Evolutionary conservation across 2,113 vertebrate genomes (phyloP), one percentile per base, ranked within the genome.

Genomic region (Rhea pennata): DNA sequence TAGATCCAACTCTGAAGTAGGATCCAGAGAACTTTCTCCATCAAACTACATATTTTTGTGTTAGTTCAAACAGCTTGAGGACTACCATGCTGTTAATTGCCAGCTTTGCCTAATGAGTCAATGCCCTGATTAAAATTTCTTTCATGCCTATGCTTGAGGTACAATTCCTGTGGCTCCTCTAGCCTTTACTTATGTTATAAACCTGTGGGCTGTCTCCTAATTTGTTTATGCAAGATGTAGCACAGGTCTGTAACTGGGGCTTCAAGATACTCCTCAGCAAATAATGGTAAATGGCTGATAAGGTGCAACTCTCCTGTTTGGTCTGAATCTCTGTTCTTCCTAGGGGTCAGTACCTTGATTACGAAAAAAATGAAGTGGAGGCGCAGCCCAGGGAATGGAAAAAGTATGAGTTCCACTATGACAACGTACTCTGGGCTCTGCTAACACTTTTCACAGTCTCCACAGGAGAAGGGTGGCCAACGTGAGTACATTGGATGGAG

Each of bases 351-450:
- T 99, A 99, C 93, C 93, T 99, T 26, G 98, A 99, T 95, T 99
- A 99, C 7, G 99, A 99, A 91, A 99, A 98, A 81, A 84, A 95
- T 9, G 98, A 99, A 2, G 99, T 99, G 82, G 98, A 98, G 1
- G 98, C 99, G 0, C 98, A 99, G 95, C 98, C 99, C 2, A 98
- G 99, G 72, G 98, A 99, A 88, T 99, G 99, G 99, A 99, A 97
- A 92, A 99, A 99, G 39, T 99, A 99, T 0, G 99, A 99, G 29
- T 99, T 99, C 87, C 99, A 99, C 96, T 99, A 99, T 0, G 99
- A 99, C 98, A 99, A 99, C 0, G 99, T 99, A 81, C 98, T 99
- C 75, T 99, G 99, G 99, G 99, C 99, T 40, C 98, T 99, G 94
- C 98, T 99, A 75, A 99, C 99, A 0, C 98, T 99, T 44, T 99